Conservation (phyloP, 2,113 vertebrate genomes). For the Phalacrocorax carbo region DNA sequence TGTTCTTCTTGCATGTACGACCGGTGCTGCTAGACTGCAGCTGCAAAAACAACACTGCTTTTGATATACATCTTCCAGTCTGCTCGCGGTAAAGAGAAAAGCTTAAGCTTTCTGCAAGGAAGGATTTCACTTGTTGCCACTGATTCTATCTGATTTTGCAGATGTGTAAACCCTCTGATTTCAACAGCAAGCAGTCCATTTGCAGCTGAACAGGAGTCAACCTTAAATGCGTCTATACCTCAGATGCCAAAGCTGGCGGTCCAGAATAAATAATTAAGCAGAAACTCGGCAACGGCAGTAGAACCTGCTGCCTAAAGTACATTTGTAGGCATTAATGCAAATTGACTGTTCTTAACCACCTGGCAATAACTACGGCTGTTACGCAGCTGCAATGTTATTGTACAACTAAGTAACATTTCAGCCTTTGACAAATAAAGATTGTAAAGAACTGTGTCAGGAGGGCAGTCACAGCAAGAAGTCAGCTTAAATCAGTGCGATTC, state of each 20-base stretch:
- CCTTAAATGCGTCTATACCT: neutral
- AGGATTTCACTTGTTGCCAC: neutral
- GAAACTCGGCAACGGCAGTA: neutral
- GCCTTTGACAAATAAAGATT: neutral
- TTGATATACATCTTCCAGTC: neutral
- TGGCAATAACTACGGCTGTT: neutral
- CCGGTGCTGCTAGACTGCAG: neutral
- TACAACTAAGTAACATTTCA: neutral
- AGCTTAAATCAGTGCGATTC: neutral
- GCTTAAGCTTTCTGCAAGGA: neutral
- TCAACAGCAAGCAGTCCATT: neutral
- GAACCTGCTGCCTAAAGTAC: neutral
- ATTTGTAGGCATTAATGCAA: neutral
- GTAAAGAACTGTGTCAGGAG: neutral
- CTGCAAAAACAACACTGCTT: neutral
- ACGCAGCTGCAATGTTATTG: neutral
- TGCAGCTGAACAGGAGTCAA: neutral
- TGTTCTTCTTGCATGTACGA: neutral
- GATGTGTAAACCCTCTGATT: neutral
- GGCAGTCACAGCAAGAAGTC: neutral
- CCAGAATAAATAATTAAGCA: neutral
- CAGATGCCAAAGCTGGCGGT: neutral
- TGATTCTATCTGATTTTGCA: neutral
- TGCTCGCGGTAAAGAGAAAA: neutral
- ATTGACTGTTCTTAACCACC: neutral